Evolutionary conservation across 2,888 invertebrate species (phyloP).

Genomic region (Harpalus rubripes): DNA sequence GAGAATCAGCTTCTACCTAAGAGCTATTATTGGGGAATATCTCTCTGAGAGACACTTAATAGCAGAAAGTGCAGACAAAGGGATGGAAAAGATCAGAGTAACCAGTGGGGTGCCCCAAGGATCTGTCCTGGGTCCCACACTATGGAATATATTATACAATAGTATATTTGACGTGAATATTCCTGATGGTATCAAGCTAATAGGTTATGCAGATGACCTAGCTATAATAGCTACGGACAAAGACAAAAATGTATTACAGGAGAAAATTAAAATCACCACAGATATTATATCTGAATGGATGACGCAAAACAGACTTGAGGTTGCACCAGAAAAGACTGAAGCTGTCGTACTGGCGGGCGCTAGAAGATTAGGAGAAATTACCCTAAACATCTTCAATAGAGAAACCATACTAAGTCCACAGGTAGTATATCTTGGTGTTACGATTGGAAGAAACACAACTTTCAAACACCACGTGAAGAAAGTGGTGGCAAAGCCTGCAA

Average conservation of each 20-base stretch:
- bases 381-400: background rate
- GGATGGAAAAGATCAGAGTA: background rate
- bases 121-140: background rate
- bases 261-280: background rate
- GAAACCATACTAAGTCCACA: background rate
- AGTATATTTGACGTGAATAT: background rate
- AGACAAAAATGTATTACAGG: background rate
- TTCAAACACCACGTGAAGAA: too few relatives aligned
- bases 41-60: background rate
- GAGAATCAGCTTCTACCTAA: background rate
- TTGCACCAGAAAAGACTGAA: slow-evolving; percentile 31
- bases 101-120: background rate
- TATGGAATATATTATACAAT: slow-evolving; percentile 19
- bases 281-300: background rate
- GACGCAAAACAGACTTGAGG: too few relatives aligned
- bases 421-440: too few relatives aligned
- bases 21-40: background rate
- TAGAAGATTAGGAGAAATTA: background rate
- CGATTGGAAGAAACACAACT: too few relatives aligned
- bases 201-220: slow-evolving; percentile 26
- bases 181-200: background rate
- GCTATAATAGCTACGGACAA: slow-evolving; percentile 8
- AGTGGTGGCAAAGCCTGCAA: too few relatives aligned
- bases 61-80: background rate
- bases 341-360: slow-evolving; percentile 4